Evolutionary conservation across 2,113 vertebrate genomes (phyloP).

Genomic region (Turnix velox): DNA sequence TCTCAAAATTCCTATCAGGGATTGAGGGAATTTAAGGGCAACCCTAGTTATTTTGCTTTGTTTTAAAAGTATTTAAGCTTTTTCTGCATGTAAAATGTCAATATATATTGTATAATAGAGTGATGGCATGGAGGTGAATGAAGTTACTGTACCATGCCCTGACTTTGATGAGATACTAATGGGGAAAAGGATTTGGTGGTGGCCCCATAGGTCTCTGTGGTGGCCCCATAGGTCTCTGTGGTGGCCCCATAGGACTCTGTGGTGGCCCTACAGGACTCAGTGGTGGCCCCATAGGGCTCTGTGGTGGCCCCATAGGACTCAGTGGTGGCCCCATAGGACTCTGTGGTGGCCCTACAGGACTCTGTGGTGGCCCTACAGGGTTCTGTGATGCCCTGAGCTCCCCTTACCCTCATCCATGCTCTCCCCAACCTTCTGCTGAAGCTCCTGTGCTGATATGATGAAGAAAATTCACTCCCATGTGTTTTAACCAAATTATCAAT

Average conservation of each 20-base stretch:
- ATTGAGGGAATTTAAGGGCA: fast-evolving
- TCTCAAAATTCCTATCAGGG: background rate
- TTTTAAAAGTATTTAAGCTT: background rate
- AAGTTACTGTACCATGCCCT: fast-evolving
- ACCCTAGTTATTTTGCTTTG: background rate
- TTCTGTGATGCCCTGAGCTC: too few relatives aligned
- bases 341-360: too few relatives aligned
- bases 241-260: too few relatives aligned
- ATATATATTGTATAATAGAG: fast-evolving
- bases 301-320: too few relatives aligned
- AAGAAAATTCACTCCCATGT: background rate
- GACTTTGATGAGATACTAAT: background rate
- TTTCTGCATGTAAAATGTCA: fast-evolving
- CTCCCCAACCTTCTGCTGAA: too few relatives aligned
- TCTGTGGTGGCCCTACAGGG: too few relatives aligned
- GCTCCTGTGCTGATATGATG: background rate
- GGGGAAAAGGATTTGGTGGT: background rate
- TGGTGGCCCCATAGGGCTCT: too few relatives aligned
- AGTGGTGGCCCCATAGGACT: too few relatives aligned
- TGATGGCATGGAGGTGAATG: background rate
- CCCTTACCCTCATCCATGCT: too few relatives aligned
- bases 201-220: background rate
- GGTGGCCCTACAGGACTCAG: too few relatives aligned
- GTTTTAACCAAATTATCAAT: background rate
- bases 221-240: too few relatives aligned